Percentiles rank a stretch among this genome's conserved stretches.
Conservation (phyloP, 2,888 invertebrate species). For the Pseudeuparius sepicola region DNA sequence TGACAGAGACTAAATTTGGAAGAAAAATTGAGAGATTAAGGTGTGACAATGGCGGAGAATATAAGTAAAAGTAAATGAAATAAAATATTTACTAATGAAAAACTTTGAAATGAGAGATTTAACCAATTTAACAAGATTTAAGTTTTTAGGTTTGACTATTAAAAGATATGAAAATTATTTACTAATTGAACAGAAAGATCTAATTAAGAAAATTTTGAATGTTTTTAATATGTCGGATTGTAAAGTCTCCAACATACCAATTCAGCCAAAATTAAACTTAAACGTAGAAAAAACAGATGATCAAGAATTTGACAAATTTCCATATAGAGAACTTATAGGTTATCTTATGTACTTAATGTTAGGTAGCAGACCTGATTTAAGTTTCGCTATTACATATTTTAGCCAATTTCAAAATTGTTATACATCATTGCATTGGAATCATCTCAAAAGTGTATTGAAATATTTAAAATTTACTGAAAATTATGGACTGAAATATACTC, state of each 20-base stretch:
- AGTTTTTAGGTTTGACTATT: slow-evolving; percentile 17
- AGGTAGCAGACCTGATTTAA: slow-evolving; percentile 20
- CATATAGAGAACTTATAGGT: slow-evolving; percentile 21
- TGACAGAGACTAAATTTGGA: slow-evolving; percentile 7
- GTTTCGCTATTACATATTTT: slow-evolving; percentile 21
- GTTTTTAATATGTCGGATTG: slow-evolving; percentile 19
- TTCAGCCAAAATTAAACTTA: slow-evolving; percentile 18
- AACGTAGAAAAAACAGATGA: not conserved
- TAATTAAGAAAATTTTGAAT: slow-evolving; percentile 19
- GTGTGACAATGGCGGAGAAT: slow-evolving; percentile 10
- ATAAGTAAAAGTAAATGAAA: too few species aligned
- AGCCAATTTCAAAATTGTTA: slow-evolving; percentile 23
- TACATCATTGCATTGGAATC: slow-evolving; percentile 19
- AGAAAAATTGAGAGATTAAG: slow-evolving; percentile 9
- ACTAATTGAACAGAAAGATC: slow-evolving; percentile 17
- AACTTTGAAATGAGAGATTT: too few species aligned
- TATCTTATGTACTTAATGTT: slow-evolving; percentile 23
- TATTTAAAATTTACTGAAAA: slow-evolving; percentile 16
- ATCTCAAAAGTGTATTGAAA: slow-evolving; percentile 18
- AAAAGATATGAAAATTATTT: slow-evolving; percentile 12
- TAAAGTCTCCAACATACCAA: slow-evolving; percentile 15
- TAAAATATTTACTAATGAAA: too few species aligned
- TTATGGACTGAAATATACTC: slow-evolving; percentile 18
- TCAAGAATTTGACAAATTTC: slow-evolving; percentile 11
- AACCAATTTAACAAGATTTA: too few species aligned